A percentile compares a stretch with the other conserved stretches of the same genome.
Conservation (phyloP, 2,113 vertebrate species). For the Marmota monax region DNA sequence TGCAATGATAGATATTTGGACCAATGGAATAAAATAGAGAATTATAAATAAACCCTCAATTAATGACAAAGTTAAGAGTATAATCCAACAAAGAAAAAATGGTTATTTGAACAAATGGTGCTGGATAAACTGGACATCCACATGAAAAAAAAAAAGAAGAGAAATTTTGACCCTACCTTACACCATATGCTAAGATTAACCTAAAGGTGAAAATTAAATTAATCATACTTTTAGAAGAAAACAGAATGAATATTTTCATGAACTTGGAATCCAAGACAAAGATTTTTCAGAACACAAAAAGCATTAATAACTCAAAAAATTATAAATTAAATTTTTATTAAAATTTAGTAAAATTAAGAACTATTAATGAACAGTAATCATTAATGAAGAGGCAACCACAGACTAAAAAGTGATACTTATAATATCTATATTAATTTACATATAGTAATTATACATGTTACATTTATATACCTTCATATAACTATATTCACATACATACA, state of each 20-base stretch:
- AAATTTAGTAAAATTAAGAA: slow-evolving; percentile 32
- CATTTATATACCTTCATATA: neutral
- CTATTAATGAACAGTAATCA: neutral
- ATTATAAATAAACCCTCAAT: slow-evolving; percentile 26
- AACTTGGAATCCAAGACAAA: neutral
- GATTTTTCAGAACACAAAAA: slow-evolving; percentile 15
- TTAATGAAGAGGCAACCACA: neutral
- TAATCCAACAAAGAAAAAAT: neutral
- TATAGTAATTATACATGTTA: neutral
- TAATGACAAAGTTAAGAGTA: neutral
- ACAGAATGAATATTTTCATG: neutral
- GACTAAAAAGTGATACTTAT: neutral
- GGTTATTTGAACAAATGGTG: neutral
- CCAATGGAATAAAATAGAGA: neutral
- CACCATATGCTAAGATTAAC: neutral
- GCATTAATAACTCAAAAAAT: neutral
- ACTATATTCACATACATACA: neutral
- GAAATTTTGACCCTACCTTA: neutral
- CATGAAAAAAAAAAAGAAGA: neutral
- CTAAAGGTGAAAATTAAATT: slow-evolving; percentile 20
- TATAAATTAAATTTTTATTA: neutral
- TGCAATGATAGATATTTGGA: neutral
- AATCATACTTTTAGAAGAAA: neutral
- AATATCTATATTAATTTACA: neutral
- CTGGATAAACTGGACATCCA: neutral